phyloP scores from a whole-genome alignment of 2,113 vertebrate species.

The Erythrocercus mccallii region DNA sequence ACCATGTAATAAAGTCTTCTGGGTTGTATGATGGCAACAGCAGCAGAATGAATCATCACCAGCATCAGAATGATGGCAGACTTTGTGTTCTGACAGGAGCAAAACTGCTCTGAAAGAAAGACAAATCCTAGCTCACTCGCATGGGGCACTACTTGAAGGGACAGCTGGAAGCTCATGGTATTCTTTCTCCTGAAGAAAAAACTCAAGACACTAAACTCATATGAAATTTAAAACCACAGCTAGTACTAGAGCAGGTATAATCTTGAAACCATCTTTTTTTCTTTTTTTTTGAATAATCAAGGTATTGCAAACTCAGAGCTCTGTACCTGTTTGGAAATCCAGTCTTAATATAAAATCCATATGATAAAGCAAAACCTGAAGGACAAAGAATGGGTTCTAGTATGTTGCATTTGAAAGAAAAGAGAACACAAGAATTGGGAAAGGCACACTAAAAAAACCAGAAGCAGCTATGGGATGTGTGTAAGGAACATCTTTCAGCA shows the following conservation, averaged over 20 bases:
- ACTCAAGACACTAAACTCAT: not conserved
- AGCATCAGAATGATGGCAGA: not conserved
- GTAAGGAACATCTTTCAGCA: not conserved
- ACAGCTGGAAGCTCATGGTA: not conserved
- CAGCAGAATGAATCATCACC: not conserved
- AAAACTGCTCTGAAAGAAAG: not conserved
- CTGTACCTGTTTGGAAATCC: not conserved
- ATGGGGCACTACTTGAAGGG: not conserved
- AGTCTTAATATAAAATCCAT: not conserved
- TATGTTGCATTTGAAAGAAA: not conserved
- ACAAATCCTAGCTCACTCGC: fast-evolving
- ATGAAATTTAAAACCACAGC: not conserved
- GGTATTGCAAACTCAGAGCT: not conserved
- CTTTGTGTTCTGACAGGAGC: not conserved
- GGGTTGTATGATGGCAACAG: not conserved
- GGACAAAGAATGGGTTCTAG: not conserved
- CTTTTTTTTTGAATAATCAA: not conserved
- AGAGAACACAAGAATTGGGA: not conserved
- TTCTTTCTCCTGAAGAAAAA: not conserved
- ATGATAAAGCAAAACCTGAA: not conserved
- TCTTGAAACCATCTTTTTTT: not conserved
- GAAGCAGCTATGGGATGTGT: not conserved
- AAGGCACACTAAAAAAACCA: not conserved
- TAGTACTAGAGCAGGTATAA: not conserved
- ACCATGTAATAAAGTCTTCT: not conserved